phyloP scores from a whole-genome alignment of 2,113 vertebrate genomes.

The Pseudorhombus dupliciocellatus region DNA sequence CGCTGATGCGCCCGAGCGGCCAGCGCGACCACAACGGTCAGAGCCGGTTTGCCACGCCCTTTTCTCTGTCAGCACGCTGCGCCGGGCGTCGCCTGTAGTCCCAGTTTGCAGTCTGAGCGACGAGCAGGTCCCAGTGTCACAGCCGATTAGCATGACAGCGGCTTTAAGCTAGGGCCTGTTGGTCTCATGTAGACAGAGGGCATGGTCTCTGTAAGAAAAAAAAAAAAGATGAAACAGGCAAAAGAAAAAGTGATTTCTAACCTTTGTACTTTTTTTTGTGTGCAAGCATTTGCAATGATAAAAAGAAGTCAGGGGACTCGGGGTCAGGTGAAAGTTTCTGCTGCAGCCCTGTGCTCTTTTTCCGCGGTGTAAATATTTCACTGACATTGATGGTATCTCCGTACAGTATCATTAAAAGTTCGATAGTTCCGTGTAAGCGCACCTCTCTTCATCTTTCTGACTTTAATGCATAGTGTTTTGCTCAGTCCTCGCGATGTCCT shows the following conservation, averaged over 20 bases:
- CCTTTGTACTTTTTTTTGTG: slow-evolving; percentile 55
- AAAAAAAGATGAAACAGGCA: slow-evolving; percentile 70
- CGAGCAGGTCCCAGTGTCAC: slow-evolving; percentile 65
- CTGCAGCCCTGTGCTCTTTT: slow-evolving; percentile 34
- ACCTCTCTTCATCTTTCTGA: slow-evolving; percentile 74
- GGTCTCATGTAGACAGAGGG: slow-evolving; percentile 36
- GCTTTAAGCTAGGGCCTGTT: slow-evolving; percentile 67
- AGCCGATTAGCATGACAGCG: slow-evolving; percentile 70
- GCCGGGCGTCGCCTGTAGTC: slow-evolving; percentile 31
- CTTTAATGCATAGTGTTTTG: slow-evolving; percentile 79
- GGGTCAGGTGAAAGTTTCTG: slow-evolving; percentile 50
- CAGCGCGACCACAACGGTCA: slow-evolving; percentile 21
- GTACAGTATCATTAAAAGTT: slow-evolving; percentile 78
- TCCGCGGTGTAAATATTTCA: slow-evolving; percentile 60
- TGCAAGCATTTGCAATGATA: slow-evolving; percentile 58
- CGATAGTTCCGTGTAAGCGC: slow-evolving; percentile 45
- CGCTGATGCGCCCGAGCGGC: slow-evolving; percentile 6
- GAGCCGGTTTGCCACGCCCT: slow-evolving; percentile 39
- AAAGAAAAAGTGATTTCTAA: slow-evolving; percentile 49
- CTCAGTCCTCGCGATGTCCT: slow-evolving; percentile 78
- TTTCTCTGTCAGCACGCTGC: slow-evolving; percentile 40
- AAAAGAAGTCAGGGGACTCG: slow-evolving; percentile 55
- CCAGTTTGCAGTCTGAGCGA: slow-evolving; percentile 62
- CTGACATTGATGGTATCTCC: slow-evolving; percentile 63
- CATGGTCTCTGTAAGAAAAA: slow-evolving; percentile 15